Base-by-base conservation (phyloP, 2,113 vertebrate species). In the Notarius quadriscutis region DNA sequence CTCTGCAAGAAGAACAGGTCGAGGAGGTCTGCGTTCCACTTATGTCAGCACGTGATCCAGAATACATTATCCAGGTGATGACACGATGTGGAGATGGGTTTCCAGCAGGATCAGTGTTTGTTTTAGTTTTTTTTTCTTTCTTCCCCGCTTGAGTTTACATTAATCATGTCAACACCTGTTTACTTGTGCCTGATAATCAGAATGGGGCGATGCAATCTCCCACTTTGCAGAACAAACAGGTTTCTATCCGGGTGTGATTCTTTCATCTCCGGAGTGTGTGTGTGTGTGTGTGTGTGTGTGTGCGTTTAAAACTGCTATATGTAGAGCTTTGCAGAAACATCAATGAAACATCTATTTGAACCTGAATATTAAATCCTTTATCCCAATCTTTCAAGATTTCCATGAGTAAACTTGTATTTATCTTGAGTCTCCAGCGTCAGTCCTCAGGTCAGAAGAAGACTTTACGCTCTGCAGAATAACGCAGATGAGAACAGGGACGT, bases 1-100 rank as follows among this genome's bases (percentile, higher is more conserved):
- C 84, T 80, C 12, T 74, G 80, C 65, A 74, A 81, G 65, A 85
- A 27, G 27, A 34, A 63, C 17, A 53, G 90, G 84, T 90, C 84
- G 87, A 34, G 25, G 41, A 65, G 90, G 89, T 90, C 87, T 34
- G 67, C 51, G 50, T 84, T 90, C 90, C 88, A 89, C 90, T 90
- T 88, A 88, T 88, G 87, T 90, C 84, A 22, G 82, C 67, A 82
- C 74, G 87, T 89, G 86, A 89, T 30, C 75, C 81, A 34, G 87
- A 90, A 91, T 89, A 89, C 83, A 90, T 89, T 89, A 74, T 25
- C 14, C 34, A 30, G 27, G 65, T 2, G n/a, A 25, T n/a, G 55
- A 75, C 53, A 69, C 67, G 69, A n/a, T 83, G 71, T 75, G 69
- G 78, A 65, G 58, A 87, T 87, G 51, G 48, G 58, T 87, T 83